Evolutionary conservation across 2,888 invertebrate genomes (phyloP).

Genomic region (Geophilus truncorum): DNA sequence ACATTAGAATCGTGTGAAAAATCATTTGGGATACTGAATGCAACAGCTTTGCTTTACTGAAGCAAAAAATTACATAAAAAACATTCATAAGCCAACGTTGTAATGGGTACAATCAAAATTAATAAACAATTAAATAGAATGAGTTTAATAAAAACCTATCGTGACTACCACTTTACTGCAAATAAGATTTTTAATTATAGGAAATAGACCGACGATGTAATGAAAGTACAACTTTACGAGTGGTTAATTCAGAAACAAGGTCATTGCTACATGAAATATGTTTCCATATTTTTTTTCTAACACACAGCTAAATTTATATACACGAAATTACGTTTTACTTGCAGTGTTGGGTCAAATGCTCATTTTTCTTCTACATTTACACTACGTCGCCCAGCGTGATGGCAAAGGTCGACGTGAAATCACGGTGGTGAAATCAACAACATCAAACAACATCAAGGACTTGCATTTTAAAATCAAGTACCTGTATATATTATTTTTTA

Average conservation of each 20-base stretch:
- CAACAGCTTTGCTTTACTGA: too few species aligned
- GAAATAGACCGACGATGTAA: background rate
- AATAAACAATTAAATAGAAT: background rate
- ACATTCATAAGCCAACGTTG: too few species aligned
- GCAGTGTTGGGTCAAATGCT: background rate
- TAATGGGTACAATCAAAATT: background rate
- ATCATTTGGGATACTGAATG: too few species aligned
- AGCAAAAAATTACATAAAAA: too few species aligned
- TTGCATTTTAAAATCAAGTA: background rate
- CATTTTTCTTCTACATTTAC: background rate
- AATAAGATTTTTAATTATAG: background rate
- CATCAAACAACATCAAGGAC: background rate
- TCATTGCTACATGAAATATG: too few species aligned
- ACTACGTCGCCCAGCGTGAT: background rate
- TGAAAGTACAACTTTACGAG: background rate
- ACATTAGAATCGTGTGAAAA: too few species aligned
- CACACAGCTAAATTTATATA: background rate
- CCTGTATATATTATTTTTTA: background rate
- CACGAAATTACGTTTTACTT: background rate
- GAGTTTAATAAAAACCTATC: background rate
- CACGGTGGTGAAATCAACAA: background rate
- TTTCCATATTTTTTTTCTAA: background rate
- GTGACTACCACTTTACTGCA: too few species aligned
- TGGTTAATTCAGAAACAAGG: background rate
- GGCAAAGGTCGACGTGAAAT: background rate